Percentiles rank a stretch among this genome's conserved stretches.
phyloP scores from a whole-genome alignment of 2,888 invertebrate species.

The Dryobota labecula region DNA sequence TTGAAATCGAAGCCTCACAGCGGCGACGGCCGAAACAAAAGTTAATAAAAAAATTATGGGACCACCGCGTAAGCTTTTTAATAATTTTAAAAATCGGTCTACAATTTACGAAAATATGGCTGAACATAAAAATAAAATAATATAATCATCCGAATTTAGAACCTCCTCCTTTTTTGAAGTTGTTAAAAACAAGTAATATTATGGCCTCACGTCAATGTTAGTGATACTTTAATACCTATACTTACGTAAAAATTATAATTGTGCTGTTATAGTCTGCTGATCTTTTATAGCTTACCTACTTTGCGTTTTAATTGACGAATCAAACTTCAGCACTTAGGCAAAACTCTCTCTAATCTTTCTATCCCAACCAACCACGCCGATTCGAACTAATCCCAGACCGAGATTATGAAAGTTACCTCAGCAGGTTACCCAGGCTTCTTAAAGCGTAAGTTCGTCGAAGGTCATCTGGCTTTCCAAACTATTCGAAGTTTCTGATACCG shows the following conservation, averaged over 20 bases:
- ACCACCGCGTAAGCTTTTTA: too few species aligned
- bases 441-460: conserved; percentile 56
- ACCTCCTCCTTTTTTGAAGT: too few species aligned
- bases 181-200: not conserved
- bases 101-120: too few species aligned
- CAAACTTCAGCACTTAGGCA: conserved; percentile 9
- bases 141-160: too few species aligned
- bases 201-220: not conserved
- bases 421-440: conserved; percentile 27
- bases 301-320: not conserved
- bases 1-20: too few species aligned
- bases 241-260: not conserved
- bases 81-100: too few species aligned
- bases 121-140: too few species aligned
- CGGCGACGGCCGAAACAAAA: too few species aligned
- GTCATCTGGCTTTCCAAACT: conserved; percentile 34
- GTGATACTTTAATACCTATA: not conserved
- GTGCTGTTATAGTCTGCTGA: not conserved
- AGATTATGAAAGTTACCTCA: conserved; percentile 56
- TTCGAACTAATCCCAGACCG: conserved; percentile 35
- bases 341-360: conserved; percentile 15
- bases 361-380: conserved; percentile 17
- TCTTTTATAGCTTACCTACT: not conserved
- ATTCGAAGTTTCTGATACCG: conserved; percentile 26
- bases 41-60: too few species aligned